These are phyloP conservation scores for Colius striatus DNA, from an alignment of 2,113 vertebrate genomes.

Conservation along the genomic window DNA sequence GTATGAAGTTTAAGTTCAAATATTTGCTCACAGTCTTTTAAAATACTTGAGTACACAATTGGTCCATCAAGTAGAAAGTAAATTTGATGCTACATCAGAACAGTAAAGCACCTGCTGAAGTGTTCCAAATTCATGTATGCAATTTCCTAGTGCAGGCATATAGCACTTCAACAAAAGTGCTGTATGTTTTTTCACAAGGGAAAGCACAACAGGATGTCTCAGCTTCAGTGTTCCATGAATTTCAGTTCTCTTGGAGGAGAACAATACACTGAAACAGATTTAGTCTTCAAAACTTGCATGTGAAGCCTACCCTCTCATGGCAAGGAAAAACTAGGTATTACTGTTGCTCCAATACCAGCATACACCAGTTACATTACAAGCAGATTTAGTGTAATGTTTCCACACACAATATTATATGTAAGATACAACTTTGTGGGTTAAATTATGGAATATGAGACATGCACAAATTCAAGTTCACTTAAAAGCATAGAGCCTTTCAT, in stretches of 20 bases:
- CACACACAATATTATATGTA: background rate
- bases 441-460: background rate
- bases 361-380: rapidly evolving
- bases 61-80: background rate
- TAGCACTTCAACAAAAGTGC: background rate
- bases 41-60: background rate
- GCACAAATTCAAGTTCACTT: background rate
- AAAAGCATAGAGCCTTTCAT: background rate
- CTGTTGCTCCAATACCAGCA: background rate
- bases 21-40: background rate
- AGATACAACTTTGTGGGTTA: background rate
- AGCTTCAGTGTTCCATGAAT: background rate
- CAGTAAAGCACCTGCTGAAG: background rate
- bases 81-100: background rate
- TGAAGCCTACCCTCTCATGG: background rate
- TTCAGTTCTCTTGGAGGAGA: background rate
- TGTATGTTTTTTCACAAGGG: background rate
- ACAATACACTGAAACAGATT: background rate
- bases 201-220: background rate
- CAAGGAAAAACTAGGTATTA: background rate
- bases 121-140: background rate
- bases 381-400: background rate
- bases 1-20: background rate
- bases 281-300: background rate
- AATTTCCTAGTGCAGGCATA: background rate